Conservation (phyloP, 2,888 invertebrate species). For the Catocala sponsa region DNA sequence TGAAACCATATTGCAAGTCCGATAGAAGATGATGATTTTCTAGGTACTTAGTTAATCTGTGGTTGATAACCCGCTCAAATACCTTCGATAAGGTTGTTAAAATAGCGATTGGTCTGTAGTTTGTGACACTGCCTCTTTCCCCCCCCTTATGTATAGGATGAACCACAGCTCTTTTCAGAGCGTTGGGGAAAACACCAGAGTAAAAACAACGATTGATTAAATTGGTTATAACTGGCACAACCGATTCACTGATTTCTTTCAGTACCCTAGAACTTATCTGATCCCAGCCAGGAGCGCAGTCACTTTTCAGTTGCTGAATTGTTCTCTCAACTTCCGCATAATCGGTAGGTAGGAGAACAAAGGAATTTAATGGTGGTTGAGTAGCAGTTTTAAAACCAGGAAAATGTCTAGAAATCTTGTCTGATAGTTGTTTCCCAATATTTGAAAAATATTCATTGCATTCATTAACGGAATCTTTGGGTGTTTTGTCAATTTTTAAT, state of each 20-base stretch:
- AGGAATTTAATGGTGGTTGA: background rate
- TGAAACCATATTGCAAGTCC: background rate
- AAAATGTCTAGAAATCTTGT: slow-evolving; percentile 7
- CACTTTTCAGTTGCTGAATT: background rate
- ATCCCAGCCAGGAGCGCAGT: slow-evolving; percentile 8
- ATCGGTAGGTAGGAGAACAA: background rate
- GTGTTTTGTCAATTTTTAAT: slow-evolving; percentile 7
- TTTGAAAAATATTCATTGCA: slow-evolving; percentile 7
- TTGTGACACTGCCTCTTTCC: slow-evolving; percentile 16
- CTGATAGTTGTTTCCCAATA: slow-evolving; percentile 8
- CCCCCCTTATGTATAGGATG: slow-evolving; percentile 16
- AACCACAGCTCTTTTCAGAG: background rate
- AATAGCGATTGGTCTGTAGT: slow-evolving; percentile 20
- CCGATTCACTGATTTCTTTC: background rate
- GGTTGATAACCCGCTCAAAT: slow-evolving; percentile 4
- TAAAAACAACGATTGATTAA: background rate
- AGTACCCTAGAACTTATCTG: slow-evolving; percentile 3
- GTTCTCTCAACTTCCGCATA: background rate
- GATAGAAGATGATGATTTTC: slow-evolving; percentile 1
- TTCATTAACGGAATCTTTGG: background rate
- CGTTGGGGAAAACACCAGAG: background rate
- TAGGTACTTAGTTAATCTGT: slow-evolving; percentile 10
- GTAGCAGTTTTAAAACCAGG: slow-evolving; percentile 12
- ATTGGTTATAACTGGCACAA: background rate
- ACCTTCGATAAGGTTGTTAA: slow-evolving; percentile 12